A percentile compares a stretch with the other conserved stretches of the same genome.
These are phyloP conservation scores for Apotomis capreana DNA, from an alignment of 2,888 invertebrate genomes.

Conservation along the genomic window DNA sequence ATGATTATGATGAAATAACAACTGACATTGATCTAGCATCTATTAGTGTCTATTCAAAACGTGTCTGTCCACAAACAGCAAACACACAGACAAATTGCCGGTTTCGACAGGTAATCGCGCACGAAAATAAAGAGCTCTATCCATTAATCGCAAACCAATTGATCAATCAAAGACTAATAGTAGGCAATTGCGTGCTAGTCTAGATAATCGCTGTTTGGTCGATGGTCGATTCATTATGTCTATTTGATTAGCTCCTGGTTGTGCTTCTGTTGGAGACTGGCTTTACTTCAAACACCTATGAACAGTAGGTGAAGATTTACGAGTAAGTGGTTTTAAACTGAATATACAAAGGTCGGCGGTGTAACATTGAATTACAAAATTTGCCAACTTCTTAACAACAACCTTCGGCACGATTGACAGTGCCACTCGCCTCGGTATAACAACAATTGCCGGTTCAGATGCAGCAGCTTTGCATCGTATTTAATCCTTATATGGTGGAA, in stretches of 20 bases:
- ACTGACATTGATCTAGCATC: neutral
- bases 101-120: neutral
- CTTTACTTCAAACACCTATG: neutral
- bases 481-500: too few relatives aligned
- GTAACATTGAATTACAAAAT: too few relatives aligned
- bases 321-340: too few relatives aligned
- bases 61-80: neutral
- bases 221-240: constrained; percentile 21
- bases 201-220: constrained; percentile 18
- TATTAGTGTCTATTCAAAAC: neutral
- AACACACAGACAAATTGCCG: neutral
- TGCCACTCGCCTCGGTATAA: too few relatives aligned
- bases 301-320: too few relatives aligned
- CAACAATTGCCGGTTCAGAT: too few relatives aligned
- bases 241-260: neutral
- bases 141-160: constrained; percentile 22
- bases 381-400: too few relatives aligned
- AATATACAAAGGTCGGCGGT: too few relatives aligned
- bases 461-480: too few relatives aligned
- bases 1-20: too few relatives aligned
- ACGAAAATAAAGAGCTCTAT: neutral
- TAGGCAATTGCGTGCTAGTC: constrained; percentile 11
- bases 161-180: constrained; percentile 30
- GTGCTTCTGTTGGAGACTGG: neutral
- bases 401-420: too few relatives aligned